phyloP scores from a whole-genome alignment of 2,797 vertebrate species.

The Tympanoctomys barrerae region DNA sequence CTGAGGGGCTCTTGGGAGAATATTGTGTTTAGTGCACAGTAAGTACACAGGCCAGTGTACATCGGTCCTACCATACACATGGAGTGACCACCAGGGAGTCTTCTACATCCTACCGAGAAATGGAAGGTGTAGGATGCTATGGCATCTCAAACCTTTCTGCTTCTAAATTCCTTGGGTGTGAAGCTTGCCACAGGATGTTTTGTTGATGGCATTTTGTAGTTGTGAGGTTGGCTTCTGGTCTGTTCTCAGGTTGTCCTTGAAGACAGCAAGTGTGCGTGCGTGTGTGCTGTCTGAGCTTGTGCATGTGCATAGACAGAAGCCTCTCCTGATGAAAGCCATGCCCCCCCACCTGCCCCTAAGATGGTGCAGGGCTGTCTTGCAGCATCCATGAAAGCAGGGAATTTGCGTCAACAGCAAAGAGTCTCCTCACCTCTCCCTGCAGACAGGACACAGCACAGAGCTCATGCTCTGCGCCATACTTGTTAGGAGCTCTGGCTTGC shows the following conservation, averaged over 20 bases:
- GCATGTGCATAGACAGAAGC: not conserved
- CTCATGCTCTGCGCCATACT: not conserved
- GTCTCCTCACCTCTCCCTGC: conserved; percentile 30
- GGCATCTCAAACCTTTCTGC: not conserved
- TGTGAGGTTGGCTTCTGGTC: not conserved
- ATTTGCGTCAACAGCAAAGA: not conserved
- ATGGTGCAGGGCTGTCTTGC: conserved; percentile 47
- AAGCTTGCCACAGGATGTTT: conserved; percentile 15
- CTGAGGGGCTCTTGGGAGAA: not conserved
- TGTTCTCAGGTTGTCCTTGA: conserved; percentile 34
- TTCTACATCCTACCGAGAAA: not conserved
- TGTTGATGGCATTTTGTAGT: not conserved
- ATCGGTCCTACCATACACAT: not conserved
- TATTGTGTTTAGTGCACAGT: too few relatives aligned
- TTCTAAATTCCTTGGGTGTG: conserved; percentile 33
- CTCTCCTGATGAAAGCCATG: not conserved
- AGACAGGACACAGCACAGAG: not conserved
- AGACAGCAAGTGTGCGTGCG: not conserved
- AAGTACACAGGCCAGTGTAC: not conserved
- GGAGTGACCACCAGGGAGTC: not conserved
- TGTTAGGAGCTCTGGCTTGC: not conserved
- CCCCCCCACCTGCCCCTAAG: conserved; percentile 31
- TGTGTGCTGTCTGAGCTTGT: not conserved
- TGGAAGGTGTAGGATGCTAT: not conserved
- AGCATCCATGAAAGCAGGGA: not conserved